Evolutionary conservation across 1,140 invertebrate species (phyloP), one percentile per base, ranked within the genome.

Genomic region (Branchinecta lindahli): DNA sequence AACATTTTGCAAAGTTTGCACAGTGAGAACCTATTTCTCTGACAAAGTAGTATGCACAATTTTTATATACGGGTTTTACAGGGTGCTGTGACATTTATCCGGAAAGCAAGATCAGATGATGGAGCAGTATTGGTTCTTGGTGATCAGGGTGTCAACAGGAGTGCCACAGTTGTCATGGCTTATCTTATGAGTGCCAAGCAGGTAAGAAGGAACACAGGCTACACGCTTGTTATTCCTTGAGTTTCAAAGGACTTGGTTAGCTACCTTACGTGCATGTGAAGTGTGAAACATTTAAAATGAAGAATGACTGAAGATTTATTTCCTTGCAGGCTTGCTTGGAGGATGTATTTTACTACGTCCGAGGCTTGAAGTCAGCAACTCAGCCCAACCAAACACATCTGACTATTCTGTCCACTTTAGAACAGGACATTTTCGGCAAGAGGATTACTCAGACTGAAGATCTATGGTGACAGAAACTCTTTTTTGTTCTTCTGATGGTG

Each of bases 291-390:
- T 33, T 33, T 33, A 1, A n/a, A 33, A 1, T 33, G 33, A 5
- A 33, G 33, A 33, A 5, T 33, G 33, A 1, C 33, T 33, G 33
- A 33, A 1, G 5, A 33, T 61, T 61, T 61, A 61, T 61, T 20
- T 61, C 18, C 12, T 61, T 61, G 12, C 52, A 61, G 52, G 52
- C 52, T 61, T 61, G 52, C 20, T 72, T 77, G 46, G 77, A 77
- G 66, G 77, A 78, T 72, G 76, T 76, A 33, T 77, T 75, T 72
- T 77, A 77, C 69, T 77, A 77, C 68, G 75, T 77, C 9, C 75
- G 74, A 66, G 73, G 75, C 12, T 72, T 75, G 44, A 72, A 76
- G 45, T 74, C 76, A n/a, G 74, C 76, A 66, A 74, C 76, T 46
- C 76, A 77, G 68, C 75, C 75, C 0, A 72, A 72, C 52, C 68